Conservation (phyloP, 2,797 vertebrate species). For the Anabas testudineus region DNA sequence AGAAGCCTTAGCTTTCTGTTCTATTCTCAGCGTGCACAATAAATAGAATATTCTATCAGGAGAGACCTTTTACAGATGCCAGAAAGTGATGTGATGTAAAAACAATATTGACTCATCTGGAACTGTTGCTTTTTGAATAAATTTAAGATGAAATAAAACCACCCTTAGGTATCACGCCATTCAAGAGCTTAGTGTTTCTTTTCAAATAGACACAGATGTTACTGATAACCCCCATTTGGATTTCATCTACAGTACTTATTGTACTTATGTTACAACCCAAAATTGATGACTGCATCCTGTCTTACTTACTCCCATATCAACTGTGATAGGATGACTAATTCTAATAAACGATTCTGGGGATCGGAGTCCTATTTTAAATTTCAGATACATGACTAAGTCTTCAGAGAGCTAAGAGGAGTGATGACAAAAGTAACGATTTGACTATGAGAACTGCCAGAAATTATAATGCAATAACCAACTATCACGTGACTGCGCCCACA, state of each 20-base stretch:
- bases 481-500: slow-evolving; percentile 25
- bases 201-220: not conserved
- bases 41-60: slow-evolving; percentile 59
- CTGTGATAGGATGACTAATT: slow-evolving; percentile 20
- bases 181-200: not conserved
- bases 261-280: not conserved
- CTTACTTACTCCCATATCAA: not conserved
- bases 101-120: slow-evolving; percentile 37
- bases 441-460: not conserved
- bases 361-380: too few species aligned
- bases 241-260: not conserved
- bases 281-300: slow-evolving; percentile 1
- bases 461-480: slow-evolving; percentile 8
- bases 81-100: slow-evolving; percentile 31
- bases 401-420: not conserved
- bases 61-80: slow-evolving; percentile 33
- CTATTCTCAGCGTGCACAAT: slow-evolving; percentile 52
- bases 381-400: not conserved
- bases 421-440: not conserved
- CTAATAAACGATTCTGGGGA: not conserved
- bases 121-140: slow-evolving; percentile 28
- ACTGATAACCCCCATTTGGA: not conserved
- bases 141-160: slow-evolving; percentile 8
- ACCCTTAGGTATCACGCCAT: not conserved
- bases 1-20: slow-evolving; percentile 43